Evolutionary conservation across 1,140 invertebrate species (phyloP).

Genomic region (Drosophila pachea): DNA sequence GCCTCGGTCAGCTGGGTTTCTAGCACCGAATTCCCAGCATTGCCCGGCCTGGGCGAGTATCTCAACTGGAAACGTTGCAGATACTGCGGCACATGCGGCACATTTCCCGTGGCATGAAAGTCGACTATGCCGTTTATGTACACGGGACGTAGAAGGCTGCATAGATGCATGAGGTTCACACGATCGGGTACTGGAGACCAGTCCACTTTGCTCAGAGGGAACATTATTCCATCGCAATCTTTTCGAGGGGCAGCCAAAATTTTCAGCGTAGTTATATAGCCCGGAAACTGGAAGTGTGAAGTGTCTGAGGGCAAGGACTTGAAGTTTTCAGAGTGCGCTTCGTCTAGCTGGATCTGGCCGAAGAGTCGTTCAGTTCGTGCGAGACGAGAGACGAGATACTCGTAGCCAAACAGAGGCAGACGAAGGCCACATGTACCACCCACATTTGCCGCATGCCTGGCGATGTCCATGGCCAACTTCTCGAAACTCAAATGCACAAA

Average conservation of each 20-base stretch:
- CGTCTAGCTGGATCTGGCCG: conserved; percentile 43
- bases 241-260: neutral
- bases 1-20: neutral
- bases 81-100: conserved; percentile 34
- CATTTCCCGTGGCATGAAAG: conserved; percentile 33
- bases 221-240: neutral
- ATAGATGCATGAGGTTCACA: conserved; percentile 56
- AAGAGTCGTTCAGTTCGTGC: conserved; percentile 27
- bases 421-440: conserved; percentile 1
- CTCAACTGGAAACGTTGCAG: conserved; percentile 36
- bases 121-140: conserved; percentile 52
- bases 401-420: conserved; percentile 53
- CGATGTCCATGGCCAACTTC: conserved; percentile 28
- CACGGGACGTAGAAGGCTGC: conserved; percentile 50
- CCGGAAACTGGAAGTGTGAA: conserved; percentile 5
- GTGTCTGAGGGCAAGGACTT: conserved; percentile 22
- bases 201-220: conserved; percentile 5
- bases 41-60: conserved; percentile 6
- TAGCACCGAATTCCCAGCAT: neutral
- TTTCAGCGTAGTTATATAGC: conserved; percentile 2
- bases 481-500: conserved; percentile 51
- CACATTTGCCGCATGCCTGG: neutral
- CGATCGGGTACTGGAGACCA: conserved; percentile 53
- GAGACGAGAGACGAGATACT: conserved; percentile 38
- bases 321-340: conserved; percentile 14